Evolutionary conservation across 2,888 invertebrate species (phyloP).

Genomic region (Volucella inanis): DNA sequence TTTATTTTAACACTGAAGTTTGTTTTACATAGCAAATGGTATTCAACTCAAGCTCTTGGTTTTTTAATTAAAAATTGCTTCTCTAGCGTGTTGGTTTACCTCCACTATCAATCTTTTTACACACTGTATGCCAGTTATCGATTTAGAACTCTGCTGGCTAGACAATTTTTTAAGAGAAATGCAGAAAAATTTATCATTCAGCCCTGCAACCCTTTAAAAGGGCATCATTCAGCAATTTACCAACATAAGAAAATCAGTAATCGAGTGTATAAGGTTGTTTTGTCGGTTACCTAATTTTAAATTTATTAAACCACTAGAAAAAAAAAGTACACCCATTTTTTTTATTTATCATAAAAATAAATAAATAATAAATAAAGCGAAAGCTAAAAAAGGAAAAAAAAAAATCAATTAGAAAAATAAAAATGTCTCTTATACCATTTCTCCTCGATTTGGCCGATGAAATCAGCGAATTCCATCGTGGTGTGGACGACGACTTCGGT

Average conservation of each 20-base stretch:
- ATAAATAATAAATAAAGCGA: too few relatives aligned
- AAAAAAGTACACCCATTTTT: slow-evolving; percentile 29
- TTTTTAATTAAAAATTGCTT: too few relatives aligned
- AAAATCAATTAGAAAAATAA: slow-evolving; percentile 33
- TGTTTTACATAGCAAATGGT: too few relatives aligned
- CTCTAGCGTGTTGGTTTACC: neutral
- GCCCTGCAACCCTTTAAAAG: slow-evolving; percentile 78
- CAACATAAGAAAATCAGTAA: slow-evolving; percentile 77
- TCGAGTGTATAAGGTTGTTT: slow-evolving; percentile 77
- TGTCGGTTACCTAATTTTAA: slow-evolving; percentile 41
- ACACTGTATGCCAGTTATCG: slow-evolving; percentile 51
- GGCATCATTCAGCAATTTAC: slow-evolving; percentile 76
- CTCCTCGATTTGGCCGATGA: slow-evolving; percentile 78
- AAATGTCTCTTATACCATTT: slow-evolving; percentile 79
- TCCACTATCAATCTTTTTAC: slow-evolving; percentile 8
- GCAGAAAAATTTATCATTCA: slow-evolving; percentile 76
- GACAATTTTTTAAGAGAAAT: slow-evolving; percentile 67
- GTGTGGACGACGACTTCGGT: slow-evolving; percentile 77
- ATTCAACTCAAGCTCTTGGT: too few relatives aligned
- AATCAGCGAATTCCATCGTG: slow-evolving; percentile 76
- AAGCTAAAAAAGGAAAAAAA: neutral
- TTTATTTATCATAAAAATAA: neutral
- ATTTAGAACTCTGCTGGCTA: slow-evolving; percentile 62
- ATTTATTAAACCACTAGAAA: slow-evolving; percentile 45
- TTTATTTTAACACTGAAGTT: too few relatives aligned